Evolutionary conservation across 2,113 vertebrate species (phyloP).

Genomic region (Alectura lathami): DNA sequence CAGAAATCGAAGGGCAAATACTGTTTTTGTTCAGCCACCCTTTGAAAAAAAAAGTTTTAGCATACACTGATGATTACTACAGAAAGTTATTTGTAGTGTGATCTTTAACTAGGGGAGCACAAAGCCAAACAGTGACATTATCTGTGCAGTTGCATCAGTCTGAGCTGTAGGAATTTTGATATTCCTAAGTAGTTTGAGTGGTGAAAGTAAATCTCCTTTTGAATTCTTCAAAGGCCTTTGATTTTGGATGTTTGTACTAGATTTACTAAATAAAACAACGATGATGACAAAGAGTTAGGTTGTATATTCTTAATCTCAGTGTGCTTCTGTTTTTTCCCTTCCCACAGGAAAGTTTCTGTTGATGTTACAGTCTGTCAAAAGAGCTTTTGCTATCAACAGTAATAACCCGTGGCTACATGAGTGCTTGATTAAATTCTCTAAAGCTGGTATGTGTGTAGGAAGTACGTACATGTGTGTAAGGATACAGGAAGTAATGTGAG

Average conservation of each 20-base stretch:
- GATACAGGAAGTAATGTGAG: background rate
- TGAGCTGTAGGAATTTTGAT: background rate
- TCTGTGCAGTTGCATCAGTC: background rate
- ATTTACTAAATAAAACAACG: background rate
- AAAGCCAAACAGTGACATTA: background rate
- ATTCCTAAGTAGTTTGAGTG: background rate
- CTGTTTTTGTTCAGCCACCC: background rate
- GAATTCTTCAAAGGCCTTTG: background rate
- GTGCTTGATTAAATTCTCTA: conserved; percentile 84
- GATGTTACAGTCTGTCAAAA: conserved; percentile 83
- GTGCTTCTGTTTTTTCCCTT: conserved; percentile 8
- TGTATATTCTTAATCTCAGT: background rate
- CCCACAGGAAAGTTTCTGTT: conserved; percentile 80
- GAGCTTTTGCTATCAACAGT: conserved; percentile 79
- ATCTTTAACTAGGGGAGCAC: background rate
- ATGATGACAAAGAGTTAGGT: background rate
- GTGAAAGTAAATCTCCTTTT: background rate
- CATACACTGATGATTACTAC: background rate
- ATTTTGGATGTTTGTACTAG: background rate
- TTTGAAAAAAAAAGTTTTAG: background rate
- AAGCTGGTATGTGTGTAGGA: conserved; percentile 75
- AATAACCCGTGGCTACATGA: conserved; percentile 83
- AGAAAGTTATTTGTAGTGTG: background rate
- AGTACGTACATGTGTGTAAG: background rate
- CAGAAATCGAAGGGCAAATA: background rate